Evolutionary conservation across 2,113 vertebrate genomes (phyloP).

Genomic region (Tragelaphus imberbis): DNA sequence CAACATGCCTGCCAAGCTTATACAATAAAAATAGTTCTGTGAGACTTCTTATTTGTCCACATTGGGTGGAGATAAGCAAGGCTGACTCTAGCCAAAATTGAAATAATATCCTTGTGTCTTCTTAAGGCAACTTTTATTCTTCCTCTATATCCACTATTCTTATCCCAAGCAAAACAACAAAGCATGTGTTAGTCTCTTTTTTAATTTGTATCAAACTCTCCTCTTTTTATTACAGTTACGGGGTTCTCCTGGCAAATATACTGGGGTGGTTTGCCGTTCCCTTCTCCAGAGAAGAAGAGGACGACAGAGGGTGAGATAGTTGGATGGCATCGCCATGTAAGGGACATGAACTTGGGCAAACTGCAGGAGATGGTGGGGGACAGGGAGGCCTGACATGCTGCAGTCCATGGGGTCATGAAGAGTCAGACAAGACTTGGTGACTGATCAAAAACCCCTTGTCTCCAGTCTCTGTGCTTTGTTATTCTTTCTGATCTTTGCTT

Average conservation of each 20-base stretch:
- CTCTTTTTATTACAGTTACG: background rate
- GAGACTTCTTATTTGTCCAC: background rate
- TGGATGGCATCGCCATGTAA: background rate
- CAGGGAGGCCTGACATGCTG: background rate
- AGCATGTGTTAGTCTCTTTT: background rate
- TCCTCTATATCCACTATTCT: background rate
- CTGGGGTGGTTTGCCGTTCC: background rate
- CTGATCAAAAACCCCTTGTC: background rate
- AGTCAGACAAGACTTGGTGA: background rate
- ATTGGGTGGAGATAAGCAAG: background rate
- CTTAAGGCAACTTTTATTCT: background rate
- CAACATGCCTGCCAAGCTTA: background rate
- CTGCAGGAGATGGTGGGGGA: background rate
- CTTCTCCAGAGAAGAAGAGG: background rate
- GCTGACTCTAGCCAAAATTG: background rate
- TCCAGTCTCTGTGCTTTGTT: background rate
- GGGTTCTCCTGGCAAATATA: background rate
- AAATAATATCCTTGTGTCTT: background rate
- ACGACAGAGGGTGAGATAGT: background rate
- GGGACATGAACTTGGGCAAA: background rate
- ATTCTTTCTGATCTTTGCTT: background rate
- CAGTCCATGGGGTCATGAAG: background rate
- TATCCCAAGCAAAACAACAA: background rate
- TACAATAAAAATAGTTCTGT: background rate
- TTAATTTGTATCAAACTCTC: background rate